phyloP scores from a whole-genome alignment of 2,888 invertebrate genomes.

The Diploptera punctata region DNA sequence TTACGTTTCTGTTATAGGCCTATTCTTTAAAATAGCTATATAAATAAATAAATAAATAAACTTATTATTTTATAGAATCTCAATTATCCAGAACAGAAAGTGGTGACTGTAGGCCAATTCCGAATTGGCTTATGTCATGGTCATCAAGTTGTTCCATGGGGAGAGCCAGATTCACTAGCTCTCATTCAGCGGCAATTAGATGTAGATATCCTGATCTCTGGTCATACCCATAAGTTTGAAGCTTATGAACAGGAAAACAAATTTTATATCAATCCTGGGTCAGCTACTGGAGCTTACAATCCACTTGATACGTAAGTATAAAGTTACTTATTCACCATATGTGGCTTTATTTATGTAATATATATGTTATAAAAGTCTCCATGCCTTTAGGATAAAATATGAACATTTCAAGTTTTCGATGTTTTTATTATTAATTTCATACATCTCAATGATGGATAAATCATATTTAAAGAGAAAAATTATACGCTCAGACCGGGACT shows the following conservation, averaged over 20 bases:
- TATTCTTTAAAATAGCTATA: no score
- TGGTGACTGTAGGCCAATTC: constrained; percentile 98
- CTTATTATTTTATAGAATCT: constrained; percentile 72
- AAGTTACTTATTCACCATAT: no score
- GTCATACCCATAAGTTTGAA: constrained; percentile 98
- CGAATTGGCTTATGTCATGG: constrained; percentile 98
- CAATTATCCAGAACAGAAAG: constrained; percentile 96
- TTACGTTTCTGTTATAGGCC: no score
- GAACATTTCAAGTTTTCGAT: no score
- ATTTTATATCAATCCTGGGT: constrained; percentile 99
- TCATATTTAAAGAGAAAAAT: no score
- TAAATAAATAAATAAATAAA: no score
- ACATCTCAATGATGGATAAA: no score
- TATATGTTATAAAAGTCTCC: no score
- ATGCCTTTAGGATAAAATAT: no score
- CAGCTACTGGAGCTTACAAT: constrained; percentile 97
- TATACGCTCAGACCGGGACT: no score
- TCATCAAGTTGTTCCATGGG: constrained; percentile 98
- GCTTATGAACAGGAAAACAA: constrained; percentile 98
- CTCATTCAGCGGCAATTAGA: constrained; percentile 95
- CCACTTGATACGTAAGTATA: constrained; percentile 89
- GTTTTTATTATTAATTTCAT: no score
- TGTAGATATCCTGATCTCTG: constrained; percentile 98
- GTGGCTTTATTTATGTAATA: no score
- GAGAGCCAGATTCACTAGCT: constrained; percentile 92